A percentile compares a stretch with the other conserved stretches of the same genome.
Conservation (phyloP, 2,797 vertebrate species). For the Huso huso region DNA sequence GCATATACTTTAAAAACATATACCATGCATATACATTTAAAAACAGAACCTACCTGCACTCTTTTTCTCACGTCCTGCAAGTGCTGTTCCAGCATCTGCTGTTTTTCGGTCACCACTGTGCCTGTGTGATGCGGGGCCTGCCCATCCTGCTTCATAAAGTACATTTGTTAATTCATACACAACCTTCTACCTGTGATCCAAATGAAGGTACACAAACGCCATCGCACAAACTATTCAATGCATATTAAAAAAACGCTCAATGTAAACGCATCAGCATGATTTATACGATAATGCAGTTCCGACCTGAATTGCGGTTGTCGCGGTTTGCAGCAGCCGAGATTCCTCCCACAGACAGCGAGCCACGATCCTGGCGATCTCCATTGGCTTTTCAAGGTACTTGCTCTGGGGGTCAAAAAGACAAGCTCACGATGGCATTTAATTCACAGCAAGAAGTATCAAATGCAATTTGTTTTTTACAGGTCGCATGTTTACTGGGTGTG, state of each 20-base stretch:
- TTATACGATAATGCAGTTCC: neutral
- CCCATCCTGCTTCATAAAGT: constrained; percentile 66
- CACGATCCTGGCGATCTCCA: constrained; percentile 95
- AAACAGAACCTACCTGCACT: constrained; percentile 71
- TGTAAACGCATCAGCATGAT: too few relatives aligned
- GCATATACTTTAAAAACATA: too few relatives aligned
- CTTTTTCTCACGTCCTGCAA: constrained; percentile 95
- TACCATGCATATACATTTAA: too few relatives aligned
- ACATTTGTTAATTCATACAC: too few relatives aligned
- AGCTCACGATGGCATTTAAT: too few relatives aligned
- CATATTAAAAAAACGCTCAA: too few relatives aligned
- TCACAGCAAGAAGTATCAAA: too few relatives aligned
- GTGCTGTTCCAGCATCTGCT: constrained; percentile 95
- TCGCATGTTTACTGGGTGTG: too few relatives aligned
- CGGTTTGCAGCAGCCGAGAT: constrained; percentile 83
- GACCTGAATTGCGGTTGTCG: constrained; percentile 85
- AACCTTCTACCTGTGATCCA: too few relatives aligned
- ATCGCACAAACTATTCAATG: too few relatives aligned
- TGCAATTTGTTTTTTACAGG: too few relatives aligned
- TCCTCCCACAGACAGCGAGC: constrained; percentile 96
- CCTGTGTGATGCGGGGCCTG: constrained; percentile 87
- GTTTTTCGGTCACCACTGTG: constrained; percentile 92
- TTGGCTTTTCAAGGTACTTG: constrained; percentile 93
- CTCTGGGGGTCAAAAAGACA: constrained; percentile 48
- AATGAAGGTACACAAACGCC: too few relatives aligned